Evolutionary conservation across 2,888 invertebrate genomes (phyloP).

Genomic region (Papilio protenor): DNA sequence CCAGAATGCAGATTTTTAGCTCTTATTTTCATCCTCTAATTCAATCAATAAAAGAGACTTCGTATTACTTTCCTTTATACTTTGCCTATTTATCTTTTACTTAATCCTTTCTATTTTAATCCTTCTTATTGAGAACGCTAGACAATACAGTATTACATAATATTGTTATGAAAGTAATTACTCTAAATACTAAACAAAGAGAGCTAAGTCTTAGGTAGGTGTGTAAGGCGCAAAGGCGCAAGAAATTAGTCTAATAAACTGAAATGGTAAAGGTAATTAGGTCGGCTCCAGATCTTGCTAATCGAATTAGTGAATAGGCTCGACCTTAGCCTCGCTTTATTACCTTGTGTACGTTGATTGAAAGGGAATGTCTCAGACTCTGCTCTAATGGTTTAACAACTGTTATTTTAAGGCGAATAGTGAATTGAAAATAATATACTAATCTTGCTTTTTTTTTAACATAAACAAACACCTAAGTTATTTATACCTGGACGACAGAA

Average conservation of each 20-base stretch:
- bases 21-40: no score
- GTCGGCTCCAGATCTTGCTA: conserved; percentile 47
- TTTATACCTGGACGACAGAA: background rate
- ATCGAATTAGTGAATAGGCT: conserved; percentile 50
- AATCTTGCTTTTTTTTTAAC: no score
- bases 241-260: conserved; percentile 40
- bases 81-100: no score
- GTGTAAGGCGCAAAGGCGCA: background rate
- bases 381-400: background rate
- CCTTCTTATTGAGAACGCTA: no score
- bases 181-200: background rate
- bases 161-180: background rate
- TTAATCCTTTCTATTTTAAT: no score
- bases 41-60: no score
- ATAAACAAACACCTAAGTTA: no score
- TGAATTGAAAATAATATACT: background rate
- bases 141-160: background rate
- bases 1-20: background rate
- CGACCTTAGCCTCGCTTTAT: conserved; percentile 28
- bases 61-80: no score
- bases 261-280: conserved; percentile 48
- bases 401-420: background rate
- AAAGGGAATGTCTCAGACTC: background rate
- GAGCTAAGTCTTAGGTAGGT: background rate
- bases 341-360: conserved; percentile 9